Conservation (phyloP, 2,113 vertebrate genomes). For the Mirza zaza region DNA sequence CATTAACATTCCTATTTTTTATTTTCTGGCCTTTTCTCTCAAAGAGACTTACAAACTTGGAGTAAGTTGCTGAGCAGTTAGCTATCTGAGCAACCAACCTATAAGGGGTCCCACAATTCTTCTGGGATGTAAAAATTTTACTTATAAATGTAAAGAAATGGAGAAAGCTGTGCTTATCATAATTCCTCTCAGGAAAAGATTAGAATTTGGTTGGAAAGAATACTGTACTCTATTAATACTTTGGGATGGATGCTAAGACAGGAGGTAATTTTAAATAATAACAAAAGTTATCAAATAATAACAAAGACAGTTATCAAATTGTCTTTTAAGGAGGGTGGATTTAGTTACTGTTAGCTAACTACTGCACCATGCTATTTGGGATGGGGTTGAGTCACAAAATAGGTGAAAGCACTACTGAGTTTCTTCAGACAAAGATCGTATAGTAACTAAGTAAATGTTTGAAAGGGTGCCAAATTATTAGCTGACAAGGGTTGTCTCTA, state of each 20-base stretch:
- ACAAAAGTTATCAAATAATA: neutral
- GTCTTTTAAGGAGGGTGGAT: neutral
- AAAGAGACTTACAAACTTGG: neutral
- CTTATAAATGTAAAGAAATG: neutral
- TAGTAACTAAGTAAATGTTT: neutral
- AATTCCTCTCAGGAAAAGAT: neutral
- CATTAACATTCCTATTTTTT: constrained; percentile 11
- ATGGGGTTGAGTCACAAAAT: neutral
- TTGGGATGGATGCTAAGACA: neutral
- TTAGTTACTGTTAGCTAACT: neutral
- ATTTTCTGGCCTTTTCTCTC: neutral
- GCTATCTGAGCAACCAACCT: neutral
- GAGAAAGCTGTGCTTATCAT: neutral
- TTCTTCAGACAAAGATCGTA: neutral
- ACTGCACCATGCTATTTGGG: neutral
- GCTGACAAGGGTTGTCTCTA: neutral
- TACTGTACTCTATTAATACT: neutral
- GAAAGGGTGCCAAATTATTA: neutral
- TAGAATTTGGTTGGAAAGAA: neutral
- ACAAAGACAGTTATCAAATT: neutral
- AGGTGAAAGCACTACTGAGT: neutral
- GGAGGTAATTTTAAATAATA: neutral
- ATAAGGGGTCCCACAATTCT: neutral
- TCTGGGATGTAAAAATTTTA: neutral
- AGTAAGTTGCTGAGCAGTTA: neutral